Conservation (phyloP, 2,113 vertebrate species). For the Anolis sagrei region DNA sequence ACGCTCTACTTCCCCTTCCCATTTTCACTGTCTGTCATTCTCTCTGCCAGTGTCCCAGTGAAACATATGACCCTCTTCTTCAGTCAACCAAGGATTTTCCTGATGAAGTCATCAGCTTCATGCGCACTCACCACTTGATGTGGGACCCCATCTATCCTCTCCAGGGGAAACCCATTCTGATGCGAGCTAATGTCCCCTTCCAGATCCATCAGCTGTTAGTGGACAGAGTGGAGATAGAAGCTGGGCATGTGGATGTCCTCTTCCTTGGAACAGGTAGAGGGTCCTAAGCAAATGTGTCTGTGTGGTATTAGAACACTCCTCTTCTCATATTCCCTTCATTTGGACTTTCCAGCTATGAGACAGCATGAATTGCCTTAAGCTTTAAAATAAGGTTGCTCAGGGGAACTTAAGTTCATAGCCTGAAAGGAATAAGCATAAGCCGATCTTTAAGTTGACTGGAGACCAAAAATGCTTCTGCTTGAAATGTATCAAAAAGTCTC, state of each 20-base stretch:
- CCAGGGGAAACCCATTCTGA: constrained; percentile 76
- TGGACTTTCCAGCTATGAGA: not conserved
- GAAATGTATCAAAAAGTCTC: too few species aligned
- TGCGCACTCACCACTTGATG: constrained; percentile 88
- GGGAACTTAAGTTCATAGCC: not conserved
- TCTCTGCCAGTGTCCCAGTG: constrained; percentile 83
- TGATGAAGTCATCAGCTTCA: constrained; percentile 87
- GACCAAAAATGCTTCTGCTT: too few species aligned
- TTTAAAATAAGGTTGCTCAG: not conserved
- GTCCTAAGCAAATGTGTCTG: not conserved
- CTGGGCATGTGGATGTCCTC: constrained; percentile 77
- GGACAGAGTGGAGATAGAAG: constrained; percentile 80
- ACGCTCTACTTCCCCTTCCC: accelerated
- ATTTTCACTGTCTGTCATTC: not conserved
- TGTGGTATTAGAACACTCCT: not conserved
- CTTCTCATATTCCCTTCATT: not conserved
- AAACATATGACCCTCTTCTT: constrained; percentile 84
- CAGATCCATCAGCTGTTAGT: constrained; percentile 80
- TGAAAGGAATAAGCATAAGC: not conserved
- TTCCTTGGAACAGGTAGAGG: constrained; percentile 87
- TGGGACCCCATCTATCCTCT: constrained; percentile 84
- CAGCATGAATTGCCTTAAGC: not conserved
- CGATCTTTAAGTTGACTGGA: not conserved
- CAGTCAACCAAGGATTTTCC: constrained; percentile 87
- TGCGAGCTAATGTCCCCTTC: constrained; percentile 72